These are phyloP conservation scores for Casuarius casuarius DNA, from an alignment of 2,113 vertebrate species.

Conservation along the genomic window DNA sequence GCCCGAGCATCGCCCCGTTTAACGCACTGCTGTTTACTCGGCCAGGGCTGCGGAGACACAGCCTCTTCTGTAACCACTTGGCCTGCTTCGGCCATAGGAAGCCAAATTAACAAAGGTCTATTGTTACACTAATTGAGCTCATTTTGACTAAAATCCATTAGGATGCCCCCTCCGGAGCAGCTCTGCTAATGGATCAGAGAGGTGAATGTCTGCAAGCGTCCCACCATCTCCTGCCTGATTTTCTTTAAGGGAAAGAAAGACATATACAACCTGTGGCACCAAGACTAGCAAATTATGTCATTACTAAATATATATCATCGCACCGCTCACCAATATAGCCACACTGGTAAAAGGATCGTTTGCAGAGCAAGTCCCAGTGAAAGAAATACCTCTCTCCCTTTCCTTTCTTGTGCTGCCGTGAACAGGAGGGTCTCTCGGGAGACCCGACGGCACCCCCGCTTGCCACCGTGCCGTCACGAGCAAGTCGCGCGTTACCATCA, in stretches of 20 bases:
- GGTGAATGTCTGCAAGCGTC: fast-evolving
- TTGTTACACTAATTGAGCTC: neutral
- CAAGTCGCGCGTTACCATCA: neutral
- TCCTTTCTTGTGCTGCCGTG: fast-evolving
- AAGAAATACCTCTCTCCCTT: neutral
- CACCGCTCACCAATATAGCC: fast-evolving
- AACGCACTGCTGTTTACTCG: fast-evolving
- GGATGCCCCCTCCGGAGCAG: neutral
- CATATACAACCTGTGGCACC: neutral
- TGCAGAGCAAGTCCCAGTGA: fast-evolving
- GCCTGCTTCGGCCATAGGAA: neutral
- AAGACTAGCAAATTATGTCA: fast-evolving
- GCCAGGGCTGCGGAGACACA: neutral
- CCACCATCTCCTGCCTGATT: too few species aligned
- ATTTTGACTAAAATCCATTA: neutral
- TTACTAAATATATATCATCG: fast-evolving
- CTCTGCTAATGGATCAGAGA: neutral
- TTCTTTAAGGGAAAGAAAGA: fast-evolving
- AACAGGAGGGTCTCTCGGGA: fast-evolving
- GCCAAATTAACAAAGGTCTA: neutral
- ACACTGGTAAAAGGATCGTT: fast-evolving
- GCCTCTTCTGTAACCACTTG: neutral
- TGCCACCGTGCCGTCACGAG: fast-evolving
- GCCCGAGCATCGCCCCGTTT: fast-evolving
- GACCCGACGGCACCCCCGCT: neutral